Conservation (phyloP, 1,140 invertebrate species). For the Medauroidea extradentata region DNA sequence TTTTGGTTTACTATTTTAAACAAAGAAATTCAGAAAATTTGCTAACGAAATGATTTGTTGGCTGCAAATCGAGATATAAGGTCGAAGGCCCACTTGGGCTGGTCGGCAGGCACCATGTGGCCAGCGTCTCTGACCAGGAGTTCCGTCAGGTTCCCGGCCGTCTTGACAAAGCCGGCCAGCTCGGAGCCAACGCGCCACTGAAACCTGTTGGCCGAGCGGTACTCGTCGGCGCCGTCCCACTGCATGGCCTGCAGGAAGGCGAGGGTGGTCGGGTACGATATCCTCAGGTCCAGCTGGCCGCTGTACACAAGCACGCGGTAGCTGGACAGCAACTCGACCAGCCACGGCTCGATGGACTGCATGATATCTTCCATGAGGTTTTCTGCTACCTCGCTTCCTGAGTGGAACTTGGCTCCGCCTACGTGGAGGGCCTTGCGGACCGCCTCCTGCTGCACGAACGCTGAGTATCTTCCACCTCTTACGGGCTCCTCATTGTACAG, state of each 20-base stretch:
- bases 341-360: constrained; percentile 70
- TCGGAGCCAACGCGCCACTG: constrained; percentile 58
- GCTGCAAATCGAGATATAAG: constrained; percentile 70
- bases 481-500: constrained; percentile 49
- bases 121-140: constrained; percentile 75
- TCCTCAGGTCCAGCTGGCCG: constrained; percentile 80
- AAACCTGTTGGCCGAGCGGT: constrained; percentile 28
- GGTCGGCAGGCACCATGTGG: constrained; percentile 78
- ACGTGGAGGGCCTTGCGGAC: constrained; percentile 74
- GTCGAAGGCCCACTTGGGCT: constrained; percentile 71
- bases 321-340: constrained; percentile 58
- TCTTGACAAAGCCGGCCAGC: constrained; percentile 72
- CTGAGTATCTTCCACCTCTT: constrained; percentile 35
- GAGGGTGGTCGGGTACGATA: constrained; percentile 71
- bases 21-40: too few relatives aligned
- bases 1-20: too few relatives aligned
- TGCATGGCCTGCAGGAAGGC: constrained; percentile 62
- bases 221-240: constrained; percentile 60
- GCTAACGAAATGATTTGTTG: constrained; percentile 20
- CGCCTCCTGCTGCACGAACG: constrained; percentile 54
- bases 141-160: constrained; percentile 67
- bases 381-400: constrained; percentile 33
- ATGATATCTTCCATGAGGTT: constrained; percentile 70
- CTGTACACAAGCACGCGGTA: constrained; percentile 73
- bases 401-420: constrained; percentile 66